Evolutionary conservation across 2,797 vertebrate species (phyloP).

Genomic region (Periophthalmus magnuspinnatus): DNA sequence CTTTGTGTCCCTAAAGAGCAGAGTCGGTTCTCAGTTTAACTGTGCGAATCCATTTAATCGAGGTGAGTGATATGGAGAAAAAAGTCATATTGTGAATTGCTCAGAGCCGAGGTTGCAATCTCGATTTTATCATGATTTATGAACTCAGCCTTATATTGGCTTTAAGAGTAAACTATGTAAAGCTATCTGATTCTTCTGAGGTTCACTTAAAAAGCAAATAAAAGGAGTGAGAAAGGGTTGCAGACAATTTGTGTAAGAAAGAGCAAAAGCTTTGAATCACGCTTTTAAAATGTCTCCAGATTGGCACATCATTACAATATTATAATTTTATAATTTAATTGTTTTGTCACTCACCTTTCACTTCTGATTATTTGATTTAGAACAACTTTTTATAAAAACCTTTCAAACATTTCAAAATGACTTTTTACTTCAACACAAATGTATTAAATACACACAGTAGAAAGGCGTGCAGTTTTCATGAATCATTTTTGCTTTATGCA

Average conservation of each 20-base stretch:
- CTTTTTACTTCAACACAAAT: background rate
- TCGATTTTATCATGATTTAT: background rate
- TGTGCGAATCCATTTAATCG: background rate
- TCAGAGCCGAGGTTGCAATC: background rate
- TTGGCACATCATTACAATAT: background rate
- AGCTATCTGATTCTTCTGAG: background rate
- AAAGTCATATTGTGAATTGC: background rate
- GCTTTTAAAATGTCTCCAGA: background rate
- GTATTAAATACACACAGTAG: background rate
- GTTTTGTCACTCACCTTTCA: background rate
- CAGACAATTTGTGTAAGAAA: background rate
- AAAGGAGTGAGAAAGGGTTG: background rate
- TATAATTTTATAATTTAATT: too few relatives aligned
- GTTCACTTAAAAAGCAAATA: background rate
- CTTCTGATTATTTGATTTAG: background rate
- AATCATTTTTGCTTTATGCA: background rate
- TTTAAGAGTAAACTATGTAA: background rate
- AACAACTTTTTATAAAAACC: background rate
- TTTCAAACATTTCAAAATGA: background rate
- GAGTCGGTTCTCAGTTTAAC: conserved; percentile 4
- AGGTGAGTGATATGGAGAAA: background rate
- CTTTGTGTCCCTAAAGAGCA: background rate
- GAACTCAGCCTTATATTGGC: background rate
- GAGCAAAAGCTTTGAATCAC: background rate
- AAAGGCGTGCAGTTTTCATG: background rate